Evolutionary conservation across 2,113 vertebrate genomes (phyloP).

Genomic region (Laticauda colubrina): DNA sequence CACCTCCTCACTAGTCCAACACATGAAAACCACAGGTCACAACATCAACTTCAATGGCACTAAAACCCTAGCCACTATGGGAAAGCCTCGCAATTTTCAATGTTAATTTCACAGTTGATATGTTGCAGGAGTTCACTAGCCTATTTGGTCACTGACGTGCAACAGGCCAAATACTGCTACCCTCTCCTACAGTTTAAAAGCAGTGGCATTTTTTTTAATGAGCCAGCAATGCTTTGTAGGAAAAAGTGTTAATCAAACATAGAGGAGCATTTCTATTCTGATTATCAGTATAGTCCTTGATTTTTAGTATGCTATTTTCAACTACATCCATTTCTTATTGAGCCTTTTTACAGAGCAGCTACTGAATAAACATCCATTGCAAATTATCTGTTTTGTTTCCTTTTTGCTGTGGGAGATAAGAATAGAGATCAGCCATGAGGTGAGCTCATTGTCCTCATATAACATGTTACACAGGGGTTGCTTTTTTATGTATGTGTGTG

Average conservation of each 20-base stretch:
- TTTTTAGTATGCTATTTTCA: not conserved
- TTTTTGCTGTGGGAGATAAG: not conserved
- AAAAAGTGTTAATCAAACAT: fast-evolving
- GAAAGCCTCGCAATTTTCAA: not conserved
- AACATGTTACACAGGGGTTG: not conserved
- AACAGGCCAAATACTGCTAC: not conserved
- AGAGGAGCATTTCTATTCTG: not conserved
- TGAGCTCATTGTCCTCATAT: not conserved
- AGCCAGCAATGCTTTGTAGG: constrained; percentile 15
- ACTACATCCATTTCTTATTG: not conserved
- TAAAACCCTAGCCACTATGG: too few species aligned
- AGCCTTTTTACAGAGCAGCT: not conserved
- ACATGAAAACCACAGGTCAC: too few species aligned
- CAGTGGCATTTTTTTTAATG: not conserved
- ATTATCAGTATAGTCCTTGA: not conserved
- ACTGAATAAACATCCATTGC: constrained; percentile 5
- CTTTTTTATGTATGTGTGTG: not conserved
- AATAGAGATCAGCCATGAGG: not conserved
- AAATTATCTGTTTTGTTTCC: not conserved
- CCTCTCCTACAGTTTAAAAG: not conserved
- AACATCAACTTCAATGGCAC: too few species aligned
- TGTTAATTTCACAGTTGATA: not conserved
- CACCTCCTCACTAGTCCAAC: too few species aligned
- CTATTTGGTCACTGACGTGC: not conserved
- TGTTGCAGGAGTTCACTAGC: not conserved